Percentiles rank a stretch among this genome's conserved stretches.
These are phyloP conservation scores for Lophotriccus pileatus DNA, from an alignment of 2,797 vertebrate species.

Conservation along the genomic window DNA sequence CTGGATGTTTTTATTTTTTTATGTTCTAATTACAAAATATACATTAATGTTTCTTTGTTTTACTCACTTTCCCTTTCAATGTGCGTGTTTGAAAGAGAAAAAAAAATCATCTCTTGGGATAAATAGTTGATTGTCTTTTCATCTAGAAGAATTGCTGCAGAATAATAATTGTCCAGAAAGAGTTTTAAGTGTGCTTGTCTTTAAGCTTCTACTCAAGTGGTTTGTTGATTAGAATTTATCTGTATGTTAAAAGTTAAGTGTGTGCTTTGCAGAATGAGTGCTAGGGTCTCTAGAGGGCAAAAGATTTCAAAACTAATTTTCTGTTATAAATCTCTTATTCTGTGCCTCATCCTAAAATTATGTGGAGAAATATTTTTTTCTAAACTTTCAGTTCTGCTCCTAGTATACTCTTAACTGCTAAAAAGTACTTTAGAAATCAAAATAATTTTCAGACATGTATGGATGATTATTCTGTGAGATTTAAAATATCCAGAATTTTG, in stretches of 20 bases:
- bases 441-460: not conserved
- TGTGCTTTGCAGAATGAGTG: not conserved
- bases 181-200: not conserved
- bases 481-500: not conserved
- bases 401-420: not conserved
- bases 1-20: not conserved
- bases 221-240: not conserved
- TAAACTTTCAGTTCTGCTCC: not conserved
- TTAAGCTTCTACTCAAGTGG: not conserved
- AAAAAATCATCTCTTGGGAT: not conserved
- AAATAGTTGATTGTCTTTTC: not conserved
- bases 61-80: not conserved
- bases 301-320: not conserved
- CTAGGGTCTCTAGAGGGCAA: not conserved
- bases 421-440: not conserved
- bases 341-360: not conserved
- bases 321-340: not conserved
- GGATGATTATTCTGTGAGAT: not conserved
- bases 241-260: not conserved
- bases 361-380: not conserved
- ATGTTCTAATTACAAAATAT: not conserved
- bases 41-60: not conserved
- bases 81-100: not conserved
- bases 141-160: not conserved
- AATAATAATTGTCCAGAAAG: conserved; percentile 1